phyloP scores from a whole-genome alignment of 1,140 invertebrate genomes.

The Galleria mellonella region DNA sequence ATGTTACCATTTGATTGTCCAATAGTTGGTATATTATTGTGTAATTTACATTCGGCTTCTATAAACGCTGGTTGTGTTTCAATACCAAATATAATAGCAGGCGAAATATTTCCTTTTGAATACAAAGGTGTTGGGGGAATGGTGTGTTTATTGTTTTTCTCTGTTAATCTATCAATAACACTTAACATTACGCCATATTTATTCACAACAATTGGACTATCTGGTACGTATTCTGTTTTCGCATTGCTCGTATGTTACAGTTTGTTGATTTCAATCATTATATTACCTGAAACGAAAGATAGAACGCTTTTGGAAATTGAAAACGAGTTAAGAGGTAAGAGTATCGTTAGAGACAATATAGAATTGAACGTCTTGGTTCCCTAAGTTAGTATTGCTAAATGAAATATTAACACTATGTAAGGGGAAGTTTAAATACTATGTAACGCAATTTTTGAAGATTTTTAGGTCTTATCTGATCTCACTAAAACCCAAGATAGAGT shows the following conservation, averaged over 20 bases:
- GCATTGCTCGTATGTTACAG: not conserved
- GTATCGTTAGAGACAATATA: no score
- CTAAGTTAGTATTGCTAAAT: no score
- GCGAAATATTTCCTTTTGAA: no score
- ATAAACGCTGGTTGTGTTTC: constrained; percentile 2
- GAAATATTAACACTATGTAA: no score
- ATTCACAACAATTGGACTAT: not conserved
- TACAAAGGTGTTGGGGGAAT: constrained; percentile 2
- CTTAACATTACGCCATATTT: not conserved
- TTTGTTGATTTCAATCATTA: not conserved
- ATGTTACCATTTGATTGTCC: constrained; percentile 12
- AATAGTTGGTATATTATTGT: constrained; percentile 14
- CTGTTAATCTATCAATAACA: not conserved
- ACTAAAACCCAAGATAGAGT: no score
- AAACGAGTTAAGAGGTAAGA: constrained; percentile 4
- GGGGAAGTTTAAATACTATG: no score
- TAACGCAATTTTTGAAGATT: no score
- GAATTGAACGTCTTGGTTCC: no score
- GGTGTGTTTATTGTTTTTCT: not conserved
- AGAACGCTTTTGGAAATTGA: constrained; percentile 6
- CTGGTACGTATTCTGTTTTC: not conserved
- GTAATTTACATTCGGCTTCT: constrained; percentile 14
- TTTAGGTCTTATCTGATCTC: no score
- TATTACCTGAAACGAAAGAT: constrained; percentile 7
- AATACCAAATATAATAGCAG: not conserved